phyloP scores from a whole-genome alignment of 2,888 invertebrate species.

The Metallyticus violacea region DNA sequence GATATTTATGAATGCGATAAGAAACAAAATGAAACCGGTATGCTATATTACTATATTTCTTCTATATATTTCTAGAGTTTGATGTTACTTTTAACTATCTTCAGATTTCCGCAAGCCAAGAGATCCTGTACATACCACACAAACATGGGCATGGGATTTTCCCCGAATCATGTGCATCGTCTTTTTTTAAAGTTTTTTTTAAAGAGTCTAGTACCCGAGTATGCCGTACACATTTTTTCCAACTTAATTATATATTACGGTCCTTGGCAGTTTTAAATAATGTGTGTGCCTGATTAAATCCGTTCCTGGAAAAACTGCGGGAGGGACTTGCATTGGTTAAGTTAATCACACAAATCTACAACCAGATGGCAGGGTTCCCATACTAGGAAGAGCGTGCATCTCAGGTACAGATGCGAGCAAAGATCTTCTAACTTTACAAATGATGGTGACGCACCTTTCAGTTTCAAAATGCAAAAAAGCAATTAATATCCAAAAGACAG shows the following conservation, averaged over 20 bases:
- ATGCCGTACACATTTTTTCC: not conserved
- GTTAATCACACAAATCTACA: not conserved
- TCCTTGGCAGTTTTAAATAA: not conserved
- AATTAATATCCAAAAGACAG: no score
- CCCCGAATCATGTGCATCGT: not conserved
- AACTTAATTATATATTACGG: not conserved
- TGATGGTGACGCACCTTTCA: no score
- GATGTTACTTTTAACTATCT: no score
- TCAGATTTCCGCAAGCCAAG: no score
- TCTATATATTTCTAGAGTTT: not conserved
- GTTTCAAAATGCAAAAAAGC: no score
- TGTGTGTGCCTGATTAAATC: not conserved
- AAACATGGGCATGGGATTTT: not conserved
- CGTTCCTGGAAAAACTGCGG: not conserved
- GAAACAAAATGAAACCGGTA: no score
- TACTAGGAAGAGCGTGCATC: not conserved
- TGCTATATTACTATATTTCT: no score
- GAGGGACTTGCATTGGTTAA: not conserved
- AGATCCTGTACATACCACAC: not conserved
- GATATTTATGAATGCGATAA: no score
- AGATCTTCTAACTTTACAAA: no score
- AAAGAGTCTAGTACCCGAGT: not conserved
- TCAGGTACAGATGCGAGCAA: not conserved
- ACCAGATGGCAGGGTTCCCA: not conserved
- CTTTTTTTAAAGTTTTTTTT: not conserved